Evolutionary conservation across 2,888 invertebrate species (phyloP), one percentile per base, ranked within the genome.

Genomic region (Nomada ferruginata): DNA sequence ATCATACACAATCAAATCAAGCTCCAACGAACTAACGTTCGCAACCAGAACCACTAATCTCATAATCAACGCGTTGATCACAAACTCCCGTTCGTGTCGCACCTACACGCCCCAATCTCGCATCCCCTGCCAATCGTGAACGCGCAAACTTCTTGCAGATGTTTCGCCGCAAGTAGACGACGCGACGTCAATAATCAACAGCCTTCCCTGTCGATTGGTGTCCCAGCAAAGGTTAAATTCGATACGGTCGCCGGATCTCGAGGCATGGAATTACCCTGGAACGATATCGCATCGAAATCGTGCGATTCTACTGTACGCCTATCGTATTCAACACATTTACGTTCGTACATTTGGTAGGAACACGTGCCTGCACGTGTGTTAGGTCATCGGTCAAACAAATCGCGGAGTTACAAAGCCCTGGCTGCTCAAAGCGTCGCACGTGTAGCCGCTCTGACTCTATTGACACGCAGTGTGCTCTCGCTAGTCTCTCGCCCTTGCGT

Each of bases 331-430:
- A 23, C 18, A 20, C 47, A 15, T 47, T 2, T 47, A 13, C 47
- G 15, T 15, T 11, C 47, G 47, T 47, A 10, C 15, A 15, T 15
- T 13, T 13, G 13, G 47, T 47, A 47, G 47, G 47, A 3, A 0
- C 15, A 18, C 4, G 18, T 47, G 50, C 52, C 4, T 29, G 20
- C 15, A 59, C n/a, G 26, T 52, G 70, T 60, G 50, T 44, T 18
- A 44, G 70, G 18, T n/a, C 47, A 55, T 10, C 60, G 71, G 47
- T 77, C 61, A 79, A 79, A 79, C 77, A 77, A 79, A 79, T 79
- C 76, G 61, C 36, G 9, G 36, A 20, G 42, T 44, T 65, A 70
- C 77, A 77, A 77, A 79, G 77, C 77, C n/a, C 15, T n/a, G 26
- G 23, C 15, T 50, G 42, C 61, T 77, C 66, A 77, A 79, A 79